Base-by-base conservation (phyloP, 2,888 invertebrate genomes). In the Sclerodermus sp. region DNA sequence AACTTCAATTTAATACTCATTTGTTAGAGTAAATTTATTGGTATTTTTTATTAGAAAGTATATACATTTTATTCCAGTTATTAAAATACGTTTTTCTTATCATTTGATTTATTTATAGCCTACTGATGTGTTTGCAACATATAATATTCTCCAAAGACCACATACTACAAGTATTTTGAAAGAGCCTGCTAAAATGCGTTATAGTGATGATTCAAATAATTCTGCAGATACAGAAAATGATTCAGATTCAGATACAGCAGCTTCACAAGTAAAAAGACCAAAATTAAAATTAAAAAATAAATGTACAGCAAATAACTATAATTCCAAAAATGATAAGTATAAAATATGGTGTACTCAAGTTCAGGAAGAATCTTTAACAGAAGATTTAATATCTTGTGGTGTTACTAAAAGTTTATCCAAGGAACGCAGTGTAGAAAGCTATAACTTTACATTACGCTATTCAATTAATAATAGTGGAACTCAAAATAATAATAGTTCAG, bases 301-400 rank as follows among this genome's bases (percentile, higher is more conserved):
- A 56, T 53, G 58, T 45, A 62, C 81, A 49, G 76, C 79, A 3
- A 81, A 69, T 55, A 44, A 74, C 64, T 47, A 71, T 12, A 79
- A 80, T 13, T 62, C 80, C 0, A 81, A 79, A 15, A 83, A 82
- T 55, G 87, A 86, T 49, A 88, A 88, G 75, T 91, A 91, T 69
- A 89, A 89, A 75, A 84, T 93, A 58, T 93, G 93, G 93, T 82
- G 83, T 60, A 79, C 80, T 1, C 82, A 83, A 55, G 76, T 83
- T n/a, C 86, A 91, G 80, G 92, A 93, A 73, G 91, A 92, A 61
- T 82, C 88, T 0, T 78, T 93, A 45, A 87, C 89, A 18, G 89
- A 91, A 71, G 87, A 90, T 64, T 83, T 93, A 79, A 85, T 86
- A 10, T 85, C 85, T 37, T 90, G 90, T 78, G 90, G 88, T 76